phyloP scores from a whole-genome alignment of 2,888 invertebrate species.

The Isoperla grammatica region DNA sequence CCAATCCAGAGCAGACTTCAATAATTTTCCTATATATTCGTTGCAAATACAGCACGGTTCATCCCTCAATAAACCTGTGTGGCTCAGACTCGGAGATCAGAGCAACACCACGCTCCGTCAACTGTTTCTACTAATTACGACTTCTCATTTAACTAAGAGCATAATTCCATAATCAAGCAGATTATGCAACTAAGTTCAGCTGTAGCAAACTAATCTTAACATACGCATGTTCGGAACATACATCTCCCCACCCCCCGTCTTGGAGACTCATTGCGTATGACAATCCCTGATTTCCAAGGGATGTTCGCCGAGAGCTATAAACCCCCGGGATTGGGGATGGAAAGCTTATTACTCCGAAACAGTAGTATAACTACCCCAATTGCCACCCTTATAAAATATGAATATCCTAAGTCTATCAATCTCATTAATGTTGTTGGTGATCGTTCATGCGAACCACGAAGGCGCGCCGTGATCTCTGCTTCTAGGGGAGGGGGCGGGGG shows the following conservation, averaged over 20 bases:
- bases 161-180: slow-evolving; percentile 18
- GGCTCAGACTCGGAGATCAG: no score
- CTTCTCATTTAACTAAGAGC: slow-evolving; percentile 13
- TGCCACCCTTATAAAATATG: slow-evolving; percentile 27
- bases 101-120: background rate
- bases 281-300: background rate
- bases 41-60: no score
- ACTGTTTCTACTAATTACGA: slow-evolving; percentile 7
- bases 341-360: slow-evolving; percentile 7
- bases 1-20: no score
- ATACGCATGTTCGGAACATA: slow-evolving; percentile 6
- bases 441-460: slow-evolving; percentile 39
- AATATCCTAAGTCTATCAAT: slow-evolving; percentile 30
- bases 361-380: slow-evolving; percentile 10
- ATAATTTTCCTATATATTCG: no score
- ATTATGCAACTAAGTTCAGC: slow-evolving; percentile 9
- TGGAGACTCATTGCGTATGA: background rate
- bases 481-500: slow-evolving; percentile 33
- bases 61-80: no score
- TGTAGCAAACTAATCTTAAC: slow-evolving; percentile 12
- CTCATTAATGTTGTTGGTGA: slow-evolving; percentile 29
- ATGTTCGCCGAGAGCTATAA: slow-evolving; percentile 4
- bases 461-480: background rate
- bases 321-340: background rate
- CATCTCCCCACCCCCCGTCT: background rate